Evolutionary conservation across 2,797 vertebrate species (phyloP), one percentile per base, ranked within the genome.

Genomic region (Myiotriccus ornatus): DNA sequence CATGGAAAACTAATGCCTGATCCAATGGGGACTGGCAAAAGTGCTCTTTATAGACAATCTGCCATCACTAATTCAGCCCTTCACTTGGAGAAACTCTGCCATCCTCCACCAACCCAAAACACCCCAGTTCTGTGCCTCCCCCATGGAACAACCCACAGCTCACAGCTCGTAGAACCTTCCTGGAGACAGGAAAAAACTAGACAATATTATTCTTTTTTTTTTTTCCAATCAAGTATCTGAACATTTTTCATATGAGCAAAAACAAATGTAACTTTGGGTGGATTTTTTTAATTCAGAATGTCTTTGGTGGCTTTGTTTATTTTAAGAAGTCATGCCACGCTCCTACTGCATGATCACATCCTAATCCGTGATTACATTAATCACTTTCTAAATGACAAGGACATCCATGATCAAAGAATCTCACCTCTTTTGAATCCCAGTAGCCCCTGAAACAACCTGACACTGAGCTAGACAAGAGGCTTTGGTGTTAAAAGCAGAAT

Each of bases 181-280:
- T 23, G 23, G 19, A 67, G 25, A 60, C 34, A 68, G 53, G 16
- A 27, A 65, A 57, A 68, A 79, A 43, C 0, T 1, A 43, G 4
- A 50, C 6, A 50, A 37, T 9, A 13, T 8, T 11, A 4, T 17
- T 32, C 17, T 5, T 4, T 11, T 55, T n/a, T 3, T 47, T 9
- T 0, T 0, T 23, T 7, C 1, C 14, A 18, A 15, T 5, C 27
- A 70, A 76, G n/a, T 30, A 64, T 18, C 43, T 25, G 46, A 8
- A 87, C 70, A 10, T 4, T 84, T 89, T 60, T 67, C 6, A 70
- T 52, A 21, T 25, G 34, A 74, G 37, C 23, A 23, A 77, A 74
- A 78, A n/a, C 1, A 0, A 82, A 82, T 25, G 46, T 22, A 65
- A 46, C 76, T 78, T 23, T 59, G 9, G 34, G 84, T 50, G 34